A percentile compares a stretch with the other conserved stretches of the same genome.
These are phyloP conservation scores for Mercenaria mercenaria DNA, from an alignment of 1,140 invertebrate genomes.

Conservation along the genomic window DNA sequence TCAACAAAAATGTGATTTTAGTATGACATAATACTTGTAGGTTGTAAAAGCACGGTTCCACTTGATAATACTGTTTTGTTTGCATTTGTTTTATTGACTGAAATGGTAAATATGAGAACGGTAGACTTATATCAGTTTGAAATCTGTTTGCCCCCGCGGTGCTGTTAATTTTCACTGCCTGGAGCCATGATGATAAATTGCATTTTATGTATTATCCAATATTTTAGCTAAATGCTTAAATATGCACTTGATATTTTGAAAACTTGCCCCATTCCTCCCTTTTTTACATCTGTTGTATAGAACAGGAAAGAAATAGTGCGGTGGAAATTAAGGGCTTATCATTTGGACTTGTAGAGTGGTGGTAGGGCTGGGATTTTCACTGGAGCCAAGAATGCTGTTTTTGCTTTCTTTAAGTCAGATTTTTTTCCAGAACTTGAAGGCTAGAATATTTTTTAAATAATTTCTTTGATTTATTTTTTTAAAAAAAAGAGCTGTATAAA, in stretches of 20 bases:
- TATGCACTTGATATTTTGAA: conserved; percentile 2
- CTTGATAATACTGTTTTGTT: conserved; percentile 36
- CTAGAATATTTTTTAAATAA: too few species aligned
- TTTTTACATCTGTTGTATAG: too few species aligned
- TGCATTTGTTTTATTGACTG: conserved; percentile 34
- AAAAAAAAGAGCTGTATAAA: too few species aligned
- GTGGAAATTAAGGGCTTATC: too few species aligned
- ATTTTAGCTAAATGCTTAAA: conserved; percentile 3
- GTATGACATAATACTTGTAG: conserved; percentile 51
- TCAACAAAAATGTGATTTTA: conserved; percentile 39
- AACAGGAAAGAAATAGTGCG: too few species aligned
- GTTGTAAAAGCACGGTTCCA: conserved; percentile 17
- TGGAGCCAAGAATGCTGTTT: too few species aligned
- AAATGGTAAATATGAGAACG: conserved; percentile 2
- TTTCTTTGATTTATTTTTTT: too few species aligned
- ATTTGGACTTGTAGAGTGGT: too few species aligned
- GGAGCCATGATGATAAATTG: conserved; percentile 18
- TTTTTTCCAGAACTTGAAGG: too few species aligned
- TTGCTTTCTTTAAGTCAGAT: too few species aligned
- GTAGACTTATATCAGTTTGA: neutral
- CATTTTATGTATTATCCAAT: conserved; percentile 10
- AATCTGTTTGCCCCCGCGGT: conserved; percentile 15
- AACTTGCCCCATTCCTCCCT: too few species aligned
- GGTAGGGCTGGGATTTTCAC: too few species aligned
- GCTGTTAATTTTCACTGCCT: conserved; percentile 40